Conservation (phyloP, 2,888 invertebrate genomes). For the Apotomis capreana region DNA sequence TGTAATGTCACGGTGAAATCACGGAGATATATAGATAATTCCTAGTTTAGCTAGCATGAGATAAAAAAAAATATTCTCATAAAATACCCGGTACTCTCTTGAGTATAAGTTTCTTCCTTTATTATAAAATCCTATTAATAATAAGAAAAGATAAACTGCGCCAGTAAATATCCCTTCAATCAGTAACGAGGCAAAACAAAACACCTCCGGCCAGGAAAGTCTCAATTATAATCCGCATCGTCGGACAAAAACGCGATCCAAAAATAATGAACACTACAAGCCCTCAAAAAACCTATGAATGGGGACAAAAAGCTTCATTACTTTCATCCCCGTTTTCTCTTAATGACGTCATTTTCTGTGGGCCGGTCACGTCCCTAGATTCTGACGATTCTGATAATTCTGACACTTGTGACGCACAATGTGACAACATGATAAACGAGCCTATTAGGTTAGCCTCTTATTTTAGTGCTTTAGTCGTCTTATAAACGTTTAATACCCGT, state of each 20-base stretch:
- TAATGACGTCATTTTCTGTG: conserved; percentile 79
- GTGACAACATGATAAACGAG: conserved; percentile 38
- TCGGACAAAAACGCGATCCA: conserved; percentile 40
- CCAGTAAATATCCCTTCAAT: background rate
- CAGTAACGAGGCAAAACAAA: background rate
- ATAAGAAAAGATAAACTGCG: background rate
- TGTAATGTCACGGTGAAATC: too few relatives aligned
- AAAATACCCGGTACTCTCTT: too few relatives aligned
- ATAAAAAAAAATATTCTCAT: too few relatives aligned
- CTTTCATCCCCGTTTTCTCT: conserved; percentile 64
- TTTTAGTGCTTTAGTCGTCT: background rate
- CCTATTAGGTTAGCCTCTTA: background rate
- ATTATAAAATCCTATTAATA: background rate
- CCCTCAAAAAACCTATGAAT: conserved; percentile 58
- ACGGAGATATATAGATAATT: too few relatives aligned
- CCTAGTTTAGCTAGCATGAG: too few relatives aligned
- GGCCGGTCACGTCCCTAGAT: conserved; percentile 68
- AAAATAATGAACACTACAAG: conserved; percentile 46
- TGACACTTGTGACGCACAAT: conserved; percentile 36
- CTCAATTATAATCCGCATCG: conserved; percentile 42
- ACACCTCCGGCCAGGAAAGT: conserved; percentile 5
- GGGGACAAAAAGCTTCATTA: conserved; percentile 70
- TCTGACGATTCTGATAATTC: conserved; percentile 54
- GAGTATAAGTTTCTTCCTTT: too few relatives aligned
- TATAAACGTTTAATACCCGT: background rate